Conservation (phyloP, 2,888 invertebrate genomes). For the Drosophila siamana region DNA sequence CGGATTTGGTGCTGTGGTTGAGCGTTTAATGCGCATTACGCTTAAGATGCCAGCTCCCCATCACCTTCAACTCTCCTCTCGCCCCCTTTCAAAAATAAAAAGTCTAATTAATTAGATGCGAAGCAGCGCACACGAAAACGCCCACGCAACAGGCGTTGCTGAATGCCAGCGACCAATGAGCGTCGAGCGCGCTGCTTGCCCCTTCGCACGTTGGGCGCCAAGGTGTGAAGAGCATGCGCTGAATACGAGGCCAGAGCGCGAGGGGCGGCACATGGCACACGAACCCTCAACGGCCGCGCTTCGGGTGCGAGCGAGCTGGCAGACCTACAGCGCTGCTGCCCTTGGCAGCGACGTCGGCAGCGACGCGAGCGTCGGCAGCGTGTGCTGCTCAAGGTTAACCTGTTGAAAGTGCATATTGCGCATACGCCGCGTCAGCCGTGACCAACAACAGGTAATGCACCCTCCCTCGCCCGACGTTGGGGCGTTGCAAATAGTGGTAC, state of each 20-base stretch:
- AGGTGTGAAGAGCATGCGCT: slow-evolving; percentile 64
- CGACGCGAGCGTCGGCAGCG: slow-evolving; percentile 1
- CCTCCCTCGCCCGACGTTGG: not conserved
- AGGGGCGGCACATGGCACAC: not conserved
- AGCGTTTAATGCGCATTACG: slow-evolving; percentile 40
- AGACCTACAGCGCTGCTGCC: slow-evolving; percentile 15
- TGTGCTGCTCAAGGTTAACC: slow-evolving; percentile 66
- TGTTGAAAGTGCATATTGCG: slow-evolving; percentile 77
- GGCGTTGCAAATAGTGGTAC: too few relatives aligned
- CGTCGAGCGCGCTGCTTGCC: slow-evolving; percentile 13
- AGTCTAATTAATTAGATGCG: slow-evolving; percentile 47
- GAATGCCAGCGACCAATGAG: slow-evolving; percentile 56
- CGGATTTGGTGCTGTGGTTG: slow-evolving; percentile 31
- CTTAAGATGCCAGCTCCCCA: slow-evolving; percentile 36
- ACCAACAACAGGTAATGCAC: slow-evolving; percentile 48
- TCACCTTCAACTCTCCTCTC: too few relatives aligned
- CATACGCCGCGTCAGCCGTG: slow-evolving; percentile 63
- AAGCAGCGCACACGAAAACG: slow-evolving; percentile 29
- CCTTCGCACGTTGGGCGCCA: slow-evolving; percentile 42
- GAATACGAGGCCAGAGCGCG: slow-evolving; percentile 32
- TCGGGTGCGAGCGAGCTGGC: slow-evolving; percentile 27
- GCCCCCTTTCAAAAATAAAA: too few relatives aligned
- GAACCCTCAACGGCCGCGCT: not conserved
- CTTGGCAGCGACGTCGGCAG: slow-evolving; percentile 18
- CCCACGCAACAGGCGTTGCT: slow-evolving; percentile 28